Conservation (phyloP, 2,797 vertebrate species). For the Pangasius mekongensis region DNA sequence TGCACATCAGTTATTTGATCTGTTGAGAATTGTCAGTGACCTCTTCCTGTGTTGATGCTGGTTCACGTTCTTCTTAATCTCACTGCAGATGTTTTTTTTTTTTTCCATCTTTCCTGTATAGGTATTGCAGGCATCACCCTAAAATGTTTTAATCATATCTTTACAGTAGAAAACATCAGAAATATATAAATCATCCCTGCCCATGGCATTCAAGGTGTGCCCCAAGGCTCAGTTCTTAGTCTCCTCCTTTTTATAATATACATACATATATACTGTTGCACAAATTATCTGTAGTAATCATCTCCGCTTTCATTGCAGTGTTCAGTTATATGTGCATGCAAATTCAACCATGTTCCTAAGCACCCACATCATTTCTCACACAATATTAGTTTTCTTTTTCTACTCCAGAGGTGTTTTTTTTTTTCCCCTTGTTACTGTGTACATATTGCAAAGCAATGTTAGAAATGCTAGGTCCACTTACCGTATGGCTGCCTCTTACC, state of each 20-base stretch:
- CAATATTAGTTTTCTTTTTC: neutral
- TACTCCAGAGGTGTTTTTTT: no score
- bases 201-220: neutral
- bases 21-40: neutral
- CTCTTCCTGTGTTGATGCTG: neutral
- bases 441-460: no score
- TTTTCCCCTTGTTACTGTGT: no score
- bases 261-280: neutral
- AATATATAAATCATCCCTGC: neutral
- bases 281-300: neutral
- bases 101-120: neutral
- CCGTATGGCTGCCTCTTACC: no score
- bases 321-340: neutral
- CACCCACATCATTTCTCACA: neutral
- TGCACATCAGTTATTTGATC: slow-evolving; percentile 1
- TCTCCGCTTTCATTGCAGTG: neutral
- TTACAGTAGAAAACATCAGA: neutral
- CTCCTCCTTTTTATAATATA: neutral
- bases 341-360: neutral
- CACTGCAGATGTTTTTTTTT: neutral
- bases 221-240: neutral
- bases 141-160: neutral
- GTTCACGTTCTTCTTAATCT: neutral
- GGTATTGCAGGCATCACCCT: neutral
- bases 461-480: no score